Base-by-base conservation (phyloP, 2,113 vertebrate genomes). In the Piaya cayana region DNA sequence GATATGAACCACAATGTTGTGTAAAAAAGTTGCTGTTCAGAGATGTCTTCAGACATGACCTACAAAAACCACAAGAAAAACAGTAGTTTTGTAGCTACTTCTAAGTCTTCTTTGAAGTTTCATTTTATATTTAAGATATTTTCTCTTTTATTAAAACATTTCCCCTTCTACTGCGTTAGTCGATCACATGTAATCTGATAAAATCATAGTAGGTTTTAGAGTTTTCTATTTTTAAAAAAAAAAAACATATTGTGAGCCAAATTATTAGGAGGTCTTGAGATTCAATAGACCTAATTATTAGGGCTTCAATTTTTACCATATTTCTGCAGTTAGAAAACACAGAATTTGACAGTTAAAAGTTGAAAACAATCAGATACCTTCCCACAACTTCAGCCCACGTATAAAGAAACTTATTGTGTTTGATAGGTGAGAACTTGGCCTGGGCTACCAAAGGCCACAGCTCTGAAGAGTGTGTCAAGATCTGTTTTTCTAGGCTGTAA, bases 211-310 rank as follows among this genome's bases (percentile, higher is more conserved):
- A 3, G 9, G 30, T 59, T 25, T 14, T 27, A 52, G 25, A 27
- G 7, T 23, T 52, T 34, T 32, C 37, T 49, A 39, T 56, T n/a
- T 18, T 19, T 11, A 11, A 14, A 3, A 11, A 19, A 50, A 47
- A 27, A 52, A 8, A 0, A 0, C 6, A 27, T 5, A 11, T 52
- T 36, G 17, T 30, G 5, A 34, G 3, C 4, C 27, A 30, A 29
- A n/a, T 68, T 69, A 75, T 86, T 34, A 69, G 32, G 63, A 68
- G 11, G 2, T 8, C 6, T 19, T 63, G 50, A 32, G 17, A 64
- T 70, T 93, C 13, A 56, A 25, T 49, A 29, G 2, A 3, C 3
- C 34, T 47, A 36, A 34, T 50, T 71, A 60, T 53, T 37, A 75
- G 27, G 26, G 62, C 10, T 78, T 63, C 14, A 50, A 30, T 89